phyloP scores from a whole-genome alignment of 2,888 invertebrate species.

The Caenorhabditis sp. region DNA sequence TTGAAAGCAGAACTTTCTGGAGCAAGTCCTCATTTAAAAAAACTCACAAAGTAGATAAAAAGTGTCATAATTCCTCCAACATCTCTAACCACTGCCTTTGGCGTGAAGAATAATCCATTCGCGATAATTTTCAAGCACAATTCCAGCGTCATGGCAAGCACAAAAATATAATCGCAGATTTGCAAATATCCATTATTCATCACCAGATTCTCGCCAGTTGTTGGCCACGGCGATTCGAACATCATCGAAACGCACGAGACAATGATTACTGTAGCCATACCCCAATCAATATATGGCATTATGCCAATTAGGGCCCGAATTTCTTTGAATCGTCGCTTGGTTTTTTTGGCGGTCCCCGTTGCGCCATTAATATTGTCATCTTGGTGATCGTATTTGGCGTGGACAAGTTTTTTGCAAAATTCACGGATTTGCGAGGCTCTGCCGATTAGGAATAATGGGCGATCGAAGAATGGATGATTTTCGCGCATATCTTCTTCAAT shows the following conservation, averaged over 20 bases:
- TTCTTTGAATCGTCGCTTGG: constrained; percentile 57
- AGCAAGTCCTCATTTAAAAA: neutral
- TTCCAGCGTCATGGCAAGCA: constrained; percentile 96
- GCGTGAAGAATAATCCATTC: constrained; percentile 97
- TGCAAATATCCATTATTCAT: constrained; percentile 91
- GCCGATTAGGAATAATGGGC: constrained; percentile 93
- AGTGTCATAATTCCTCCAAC: constrained; percentile 95
- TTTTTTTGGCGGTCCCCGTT: constrained; percentile 51
- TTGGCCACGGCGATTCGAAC: constrained; percentile 88
- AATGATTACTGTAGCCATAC: constrained; percentile 97
- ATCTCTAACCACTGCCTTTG: constrained; percentile 96
- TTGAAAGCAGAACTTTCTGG: too few species aligned
- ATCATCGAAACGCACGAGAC: constrained; percentile 98
- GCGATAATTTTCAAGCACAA: constrained; percentile 92
- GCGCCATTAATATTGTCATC: constrained; percentile 53
- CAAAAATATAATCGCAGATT: constrained; percentile 93
- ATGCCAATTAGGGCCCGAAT: constrained; percentile 91
- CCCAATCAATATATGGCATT: constrained; percentile 98
- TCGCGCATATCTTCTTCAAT: constrained; percentile 91
- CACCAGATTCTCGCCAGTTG: constrained; percentile 76
- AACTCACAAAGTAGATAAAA: constrained; percentile 90
- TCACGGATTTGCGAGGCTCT: constrained; percentile 83
- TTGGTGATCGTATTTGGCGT: constrained; percentile 92
- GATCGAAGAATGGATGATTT: constrained; percentile 98
- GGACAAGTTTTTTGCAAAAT: constrained; percentile 87